These are phyloP conservation scores for Ictalurus furcatus DNA, from an alignment of 2,113 vertebrate genomes.

Conservation along the genomic window DNA sequence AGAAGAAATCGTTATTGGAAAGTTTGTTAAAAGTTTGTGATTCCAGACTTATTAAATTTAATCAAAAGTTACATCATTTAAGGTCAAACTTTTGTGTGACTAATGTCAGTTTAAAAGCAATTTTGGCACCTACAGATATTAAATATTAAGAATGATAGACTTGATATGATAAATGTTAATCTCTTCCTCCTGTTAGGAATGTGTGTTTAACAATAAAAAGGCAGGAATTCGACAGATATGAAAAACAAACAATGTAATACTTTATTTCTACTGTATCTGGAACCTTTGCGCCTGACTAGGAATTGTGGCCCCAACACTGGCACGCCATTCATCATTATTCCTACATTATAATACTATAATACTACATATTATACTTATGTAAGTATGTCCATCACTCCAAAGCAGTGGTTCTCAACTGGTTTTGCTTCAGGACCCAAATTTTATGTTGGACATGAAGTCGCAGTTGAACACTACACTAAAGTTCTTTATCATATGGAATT, in stretches of 20 bases:
- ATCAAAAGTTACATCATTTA: not conserved
- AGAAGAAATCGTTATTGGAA: not conserved
- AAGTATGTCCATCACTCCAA: too few relatives aligned
- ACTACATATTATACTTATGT: not conserved
- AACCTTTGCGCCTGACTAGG: too few relatives aligned
- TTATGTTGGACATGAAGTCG: not conserved
- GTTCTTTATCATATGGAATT: too few relatives aligned
- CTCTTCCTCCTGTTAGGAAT: not conserved
- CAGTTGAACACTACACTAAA: too few relatives aligned
- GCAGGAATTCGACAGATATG: not conserved
- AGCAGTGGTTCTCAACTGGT: not conserved
- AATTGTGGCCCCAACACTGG: too few relatives aligned
- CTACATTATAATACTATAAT: too few relatives aligned
- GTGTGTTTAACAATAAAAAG: not conserved
- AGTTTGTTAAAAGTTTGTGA: not conserved
- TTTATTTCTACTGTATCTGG: not conserved
- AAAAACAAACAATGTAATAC: not conserved
- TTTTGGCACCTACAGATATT: not conserved
- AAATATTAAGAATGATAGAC: not conserved
- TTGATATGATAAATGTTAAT: not conserved
- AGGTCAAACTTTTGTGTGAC: not conserved
- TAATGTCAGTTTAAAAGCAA: not conserved
- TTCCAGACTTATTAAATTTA: not conserved
- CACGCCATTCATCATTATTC: too few relatives aligned
- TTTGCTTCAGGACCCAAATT: not conserved